Evolutionary conservation across 2,888 invertebrate species (phyloP), one percentile per base, ranked within the genome.

Genomic region (Erannis defoliaria): DNA sequence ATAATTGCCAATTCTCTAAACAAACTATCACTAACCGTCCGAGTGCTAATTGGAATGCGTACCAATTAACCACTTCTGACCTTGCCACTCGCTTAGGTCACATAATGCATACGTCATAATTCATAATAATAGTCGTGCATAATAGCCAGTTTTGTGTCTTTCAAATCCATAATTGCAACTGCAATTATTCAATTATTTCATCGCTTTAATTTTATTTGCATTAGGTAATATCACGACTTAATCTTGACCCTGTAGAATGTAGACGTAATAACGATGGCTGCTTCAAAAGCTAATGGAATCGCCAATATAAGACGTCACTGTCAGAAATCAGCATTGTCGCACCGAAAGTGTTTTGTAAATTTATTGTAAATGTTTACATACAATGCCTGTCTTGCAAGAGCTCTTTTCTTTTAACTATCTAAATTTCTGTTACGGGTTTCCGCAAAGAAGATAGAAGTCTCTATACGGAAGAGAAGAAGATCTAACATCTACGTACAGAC

Each of bases 71-170:
- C 16, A 51, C 38, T 54, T 26, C 16, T 60, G 61, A 61, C 61
- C 61, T 61, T 33, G 42, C 59, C 54, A 49, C 40, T 60, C 59
- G 35, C 33, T 54, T 40, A 9, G 59, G 54, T 60, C 54, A 60
- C 40, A 50, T n/a, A n/a, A 37, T 57, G 45, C 40, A 49, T 14
- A 37, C 53, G 55, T 50, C 38, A 55, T 33, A 46, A 21, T 18
- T 55, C 18, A n/a, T n/a, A n/a, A n/a, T n/a, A n/a, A n/a, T n/a
- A n/a, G n/a, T n/a, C 18, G 40, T 10, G 29, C 29, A 49, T n/a
- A 42, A 50, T 40, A 49, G 6, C 35, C 12, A 46, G 14, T 53
- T 45, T 48, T 55, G 26, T 21, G 48, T 42, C 12, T 43, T 19
- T 40, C 21, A 5, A 46, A 29, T 14, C 21, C 33, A 14, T 54